Evolutionary conservation across 30 jellyfish, hydroid and myxozoan species (phyloP), one percentile per base, ranked within the genome.

Genomic region (Pseudorhiza aurosa): DNA sequence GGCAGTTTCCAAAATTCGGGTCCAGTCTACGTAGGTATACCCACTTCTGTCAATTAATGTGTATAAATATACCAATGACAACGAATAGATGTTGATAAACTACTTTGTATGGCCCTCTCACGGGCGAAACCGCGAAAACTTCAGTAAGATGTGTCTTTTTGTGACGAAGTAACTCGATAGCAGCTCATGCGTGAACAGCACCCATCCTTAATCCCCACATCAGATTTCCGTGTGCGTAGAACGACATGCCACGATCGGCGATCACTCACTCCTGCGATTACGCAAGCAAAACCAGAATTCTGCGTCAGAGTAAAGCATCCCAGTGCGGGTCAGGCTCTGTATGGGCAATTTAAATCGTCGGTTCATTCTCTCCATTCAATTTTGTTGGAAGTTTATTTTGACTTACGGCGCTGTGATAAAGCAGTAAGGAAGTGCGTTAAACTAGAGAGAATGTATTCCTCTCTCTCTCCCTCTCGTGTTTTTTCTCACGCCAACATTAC

Each of bases 401-500:
- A 70, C 45, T 51, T 46, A 31, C 10, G 58, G 71, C 37, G 19
- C 30, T 2, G 40, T 74, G 77, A 58, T 51, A 58, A 53, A 56
- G 44, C 87, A 9, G 39, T 12, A 8, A 31, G 77, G 77, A 64
- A 64, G 35, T 64, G 77, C 77, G 58, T 30, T 2, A 42, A 64
- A 31, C 36, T 31, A 64, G 60, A 32, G 58, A 18, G 21, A 28
- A 30, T 64, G 60, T 59, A 19, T 1, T 19, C 36, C 67, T 42
- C 53, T 32, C 77, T n/a, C n/a, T n/a, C n/a, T n/a, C n/a, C n/a
- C n/a, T n/a, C n/a, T n/a, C n/a, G n/a, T n/a, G 77, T n/a, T 21
- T 55, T 58, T 55, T 74, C 76, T 55, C 87, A 74, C 87, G 76
- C 76, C 46, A 31, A 50, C 75, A 39, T 58, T 35, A 29, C 76